phyloP scores from a whole-genome alignment of 2,797 vertebrate species.

The Siniperca obscura region DNA sequence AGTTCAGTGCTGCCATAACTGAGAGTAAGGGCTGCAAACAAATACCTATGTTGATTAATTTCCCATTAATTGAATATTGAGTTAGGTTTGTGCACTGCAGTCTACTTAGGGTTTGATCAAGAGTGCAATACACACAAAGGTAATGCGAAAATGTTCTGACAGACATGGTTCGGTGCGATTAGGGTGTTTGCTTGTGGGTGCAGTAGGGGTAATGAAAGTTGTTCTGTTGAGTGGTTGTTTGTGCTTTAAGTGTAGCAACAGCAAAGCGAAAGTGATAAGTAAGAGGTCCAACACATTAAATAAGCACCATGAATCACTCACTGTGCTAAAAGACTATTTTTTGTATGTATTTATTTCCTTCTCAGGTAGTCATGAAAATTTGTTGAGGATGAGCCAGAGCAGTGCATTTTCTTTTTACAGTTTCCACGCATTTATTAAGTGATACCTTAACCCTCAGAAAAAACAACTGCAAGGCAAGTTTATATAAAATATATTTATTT shows the following conservation, averaged over 20 bases:
- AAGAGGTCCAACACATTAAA: conserved; percentile 22
- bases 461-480: background rate
- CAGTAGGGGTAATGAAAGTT: conserved; percentile 8
- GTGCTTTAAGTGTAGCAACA: conserved; percentile 26
- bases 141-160: conserved; percentile 29
- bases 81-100: conserved; percentile 19
- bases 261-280: conserved; percentile 10
- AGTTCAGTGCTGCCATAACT: conserved; percentile 18
- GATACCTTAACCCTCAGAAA: background rate
- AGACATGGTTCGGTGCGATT: conserved; percentile 6
- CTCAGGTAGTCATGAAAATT: conserved; percentile 5
- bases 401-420: background rate
- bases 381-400: background rate
- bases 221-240: conserved; percentile 23
- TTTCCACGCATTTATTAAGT: background rate
- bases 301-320: conserved; percentile 34
- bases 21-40: background rate
- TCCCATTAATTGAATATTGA: conserved; percentile 42
- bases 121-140: conserved; percentile 16
- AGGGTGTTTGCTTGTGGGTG: conserved; percentile 26
- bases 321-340: background rate
- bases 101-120: conserved; percentile 37
- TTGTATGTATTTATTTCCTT: background rate
- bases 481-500: background rate
- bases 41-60: conserved; percentile 54